A percentile compares a stretch with the other conserved stretches of the same genome.
phyloP scores from a whole-genome alignment of 2,888 invertebrate species.

The Eremobia ochroleuca region DNA sequence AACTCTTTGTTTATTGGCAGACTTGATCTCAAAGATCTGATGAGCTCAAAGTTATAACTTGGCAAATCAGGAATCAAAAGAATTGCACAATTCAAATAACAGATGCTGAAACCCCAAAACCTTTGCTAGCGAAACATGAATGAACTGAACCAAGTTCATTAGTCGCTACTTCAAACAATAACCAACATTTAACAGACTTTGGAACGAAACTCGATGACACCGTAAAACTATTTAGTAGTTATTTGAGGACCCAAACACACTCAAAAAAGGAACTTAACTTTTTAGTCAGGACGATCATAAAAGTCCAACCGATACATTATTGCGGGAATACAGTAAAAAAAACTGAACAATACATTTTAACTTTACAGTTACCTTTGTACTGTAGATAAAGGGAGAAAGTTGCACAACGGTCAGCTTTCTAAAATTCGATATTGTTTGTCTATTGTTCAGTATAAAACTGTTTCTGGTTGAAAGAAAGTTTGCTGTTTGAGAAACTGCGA shows the following conservation, averaged over 20 bases:
- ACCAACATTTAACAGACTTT: slow-evolving; percentile 59
- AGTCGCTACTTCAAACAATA: slow-evolving; percentile 55
- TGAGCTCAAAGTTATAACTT: background rate
- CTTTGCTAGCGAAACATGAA: slow-evolving; percentile 37
- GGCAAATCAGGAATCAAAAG: background rate
- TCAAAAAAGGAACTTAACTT: slow-evolving; percentile 73
- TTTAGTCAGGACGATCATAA: slow-evolving; percentile 72
- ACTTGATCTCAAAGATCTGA: background rate
- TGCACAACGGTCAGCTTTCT: slow-evolving; percentile 89
- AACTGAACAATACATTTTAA: slow-evolving; percentile 79
- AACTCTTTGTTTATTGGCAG: background rate
- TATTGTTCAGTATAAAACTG: slow-evolving; percentile 75
- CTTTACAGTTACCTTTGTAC: slow-evolving; percentile 85
- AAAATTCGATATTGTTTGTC: slow-evolving; percentile 84
- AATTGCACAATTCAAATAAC: slow-evolving; percentile 8
- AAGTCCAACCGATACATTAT: slow-evolving; percentile 73
- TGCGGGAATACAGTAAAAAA: slow-evolving; percentile 79
- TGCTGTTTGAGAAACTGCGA: slow-evolving; percentile 63
- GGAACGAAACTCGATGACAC: slow-evolving; percentile 62
- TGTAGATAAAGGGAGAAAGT: slow-evolving; percentile 89
- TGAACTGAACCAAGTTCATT: slow-evolving; percentile 51
- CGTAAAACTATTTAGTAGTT: slow-evolving; percentile 64
- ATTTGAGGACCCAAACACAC: slow-evolving; percentile 74
- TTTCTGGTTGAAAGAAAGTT: slow-evolving; percentile 72
- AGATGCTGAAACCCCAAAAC: slow-evolving; percentile 16